Conservation (phyloP, 2,113 vertebrate species). For the Thinocorus orbignyianus region DNA sequence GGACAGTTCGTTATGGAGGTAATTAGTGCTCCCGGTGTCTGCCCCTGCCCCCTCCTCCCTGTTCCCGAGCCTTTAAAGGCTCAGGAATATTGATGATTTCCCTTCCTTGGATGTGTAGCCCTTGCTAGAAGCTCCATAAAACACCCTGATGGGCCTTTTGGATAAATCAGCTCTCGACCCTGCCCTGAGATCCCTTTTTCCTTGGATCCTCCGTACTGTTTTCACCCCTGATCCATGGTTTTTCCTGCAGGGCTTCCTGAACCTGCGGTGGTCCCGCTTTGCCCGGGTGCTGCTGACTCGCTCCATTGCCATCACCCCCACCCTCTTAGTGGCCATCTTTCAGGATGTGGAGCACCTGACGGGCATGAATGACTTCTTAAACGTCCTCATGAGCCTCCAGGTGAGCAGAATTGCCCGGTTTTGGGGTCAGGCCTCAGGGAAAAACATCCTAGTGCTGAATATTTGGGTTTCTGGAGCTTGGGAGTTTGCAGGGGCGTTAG, state of each 20-base stretch:
- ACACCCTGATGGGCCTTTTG: background rate
- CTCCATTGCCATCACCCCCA: conserved; percentile 89
- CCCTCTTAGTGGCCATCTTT: conserved; percentile 89
- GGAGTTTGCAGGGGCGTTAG: background rate
- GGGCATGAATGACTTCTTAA: conserved; percentile 95
- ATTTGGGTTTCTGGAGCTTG: background rate
- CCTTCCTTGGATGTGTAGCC: background rate
- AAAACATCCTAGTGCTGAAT: background rate
- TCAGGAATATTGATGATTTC: background rate
- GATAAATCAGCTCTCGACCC: background rate
- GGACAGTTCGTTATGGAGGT: conserved; percentile 99
- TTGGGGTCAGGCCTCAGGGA: accelerated
- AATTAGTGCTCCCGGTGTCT: background rate
- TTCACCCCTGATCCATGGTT: background rate
- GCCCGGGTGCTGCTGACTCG: conserved; percentile 89
- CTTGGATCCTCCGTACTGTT: accelerated
- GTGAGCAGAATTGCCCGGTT: conserved; percentile 28
- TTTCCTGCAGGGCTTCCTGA: conserved; percentile 85
- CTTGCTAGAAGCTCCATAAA: background rate
- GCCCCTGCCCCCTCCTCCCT: accelerated
- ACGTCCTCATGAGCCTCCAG: conserved; percentile 94
- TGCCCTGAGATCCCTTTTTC: background rate
- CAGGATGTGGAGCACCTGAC: conserved; percentile 88
- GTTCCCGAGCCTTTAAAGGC: accelerated
- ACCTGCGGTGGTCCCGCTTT: conserved; percentile 93